phyloP scores from a whole-genome alignment of 2,797 vertebrate species.

The Momotus momota region DNA sequence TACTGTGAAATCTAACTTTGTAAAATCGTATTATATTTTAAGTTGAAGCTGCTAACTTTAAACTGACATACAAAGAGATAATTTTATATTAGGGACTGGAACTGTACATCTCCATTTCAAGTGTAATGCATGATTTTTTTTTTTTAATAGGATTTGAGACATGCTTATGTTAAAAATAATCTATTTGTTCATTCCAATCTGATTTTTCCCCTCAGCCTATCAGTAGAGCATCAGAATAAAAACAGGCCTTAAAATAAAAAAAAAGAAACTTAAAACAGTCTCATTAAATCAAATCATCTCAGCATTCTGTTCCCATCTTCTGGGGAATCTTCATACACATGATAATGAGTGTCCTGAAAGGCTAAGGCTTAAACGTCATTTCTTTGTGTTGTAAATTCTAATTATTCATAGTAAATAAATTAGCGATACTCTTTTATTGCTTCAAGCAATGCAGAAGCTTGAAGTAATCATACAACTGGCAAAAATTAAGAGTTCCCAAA shows the following conservation, averaged over 20 bases:
- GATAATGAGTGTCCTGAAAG: constrained; percentile 50
- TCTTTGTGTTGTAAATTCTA: constrained; percentile 66
- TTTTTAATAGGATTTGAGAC: not conserved
- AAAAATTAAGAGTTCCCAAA: constrained; percentile 64
- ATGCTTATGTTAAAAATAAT: not conserved
- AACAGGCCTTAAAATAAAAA: not conserved
- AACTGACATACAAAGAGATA: not conserved
- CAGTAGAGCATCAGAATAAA: not conserved
- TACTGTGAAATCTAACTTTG: not conserved
- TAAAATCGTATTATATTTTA: not conserved
- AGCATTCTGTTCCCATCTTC: constrained; percentile 44
- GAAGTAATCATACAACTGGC: constrained; percentile 51
- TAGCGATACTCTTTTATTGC: constrained; percentile 30
- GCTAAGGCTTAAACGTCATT: constrained; percentile 35
- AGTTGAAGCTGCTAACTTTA: not conserved
- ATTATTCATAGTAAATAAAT: constrained; percentile 64
- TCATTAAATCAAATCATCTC: constrained; percentile 42
- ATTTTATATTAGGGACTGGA: not conserved
- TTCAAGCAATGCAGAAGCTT: constrained; percentile 48
- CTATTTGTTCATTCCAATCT: not conserved
- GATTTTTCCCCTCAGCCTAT: not conserved
- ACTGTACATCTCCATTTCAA: not conserved
- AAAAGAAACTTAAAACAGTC: not conserved
- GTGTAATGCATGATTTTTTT: not conserved
- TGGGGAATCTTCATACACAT: constrained; percentile 40